phyloP scores from a whole-genome alignment of 1,140 invertebrate genomes.

The Carposina sasakii region DNA sequence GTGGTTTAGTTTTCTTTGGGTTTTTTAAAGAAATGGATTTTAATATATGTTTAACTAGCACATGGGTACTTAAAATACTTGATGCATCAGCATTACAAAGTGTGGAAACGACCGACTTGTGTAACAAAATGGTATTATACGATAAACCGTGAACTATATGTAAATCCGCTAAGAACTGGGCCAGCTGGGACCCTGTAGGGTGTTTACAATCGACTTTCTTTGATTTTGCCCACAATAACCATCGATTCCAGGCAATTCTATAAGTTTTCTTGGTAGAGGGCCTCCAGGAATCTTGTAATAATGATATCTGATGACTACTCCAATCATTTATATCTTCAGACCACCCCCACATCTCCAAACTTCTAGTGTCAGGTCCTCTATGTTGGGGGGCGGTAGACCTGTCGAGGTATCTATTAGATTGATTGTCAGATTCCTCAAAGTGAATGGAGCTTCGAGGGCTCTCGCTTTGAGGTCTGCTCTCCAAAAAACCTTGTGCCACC shows the following conservation, averaged over 20 bases:
- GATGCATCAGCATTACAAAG: conserved; percentile 6
- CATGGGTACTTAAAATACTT: not conserved
- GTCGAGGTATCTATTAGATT: not conserved
- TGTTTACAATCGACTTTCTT: not conserved
- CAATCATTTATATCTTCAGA: not conserved
- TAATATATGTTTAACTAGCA: not conserved
- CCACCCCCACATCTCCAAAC: conserved; percentile 8
- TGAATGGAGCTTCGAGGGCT: conserved; percentile 14
- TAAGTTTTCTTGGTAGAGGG: not conserved
- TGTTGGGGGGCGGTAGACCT: not conserved
- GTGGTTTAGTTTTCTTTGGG: not conserved
- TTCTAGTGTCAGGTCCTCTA: not conserved
- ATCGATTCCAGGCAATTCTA: not conserved
- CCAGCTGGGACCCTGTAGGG: not conserved
- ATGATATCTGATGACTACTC: not conserved
- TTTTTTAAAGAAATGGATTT: conserved; percentile 1
- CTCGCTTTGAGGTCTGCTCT: conserved; percentile 18
- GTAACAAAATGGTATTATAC: not conserved
- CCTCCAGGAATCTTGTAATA: not conserved
- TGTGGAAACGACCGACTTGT: not conserved
- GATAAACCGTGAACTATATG: not conserved
- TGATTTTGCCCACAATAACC: not conserved
- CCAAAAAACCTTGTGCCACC: conserved; percentile 29
- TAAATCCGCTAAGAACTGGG: not conserved
- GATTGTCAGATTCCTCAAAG: conserved; percentile 9